A percentile compares a stretch with the other conserved stretches of the same genome.
Conservation (phyloP, 2,888 invertebrate genomes). For the Nycteola revayana region DNA sequence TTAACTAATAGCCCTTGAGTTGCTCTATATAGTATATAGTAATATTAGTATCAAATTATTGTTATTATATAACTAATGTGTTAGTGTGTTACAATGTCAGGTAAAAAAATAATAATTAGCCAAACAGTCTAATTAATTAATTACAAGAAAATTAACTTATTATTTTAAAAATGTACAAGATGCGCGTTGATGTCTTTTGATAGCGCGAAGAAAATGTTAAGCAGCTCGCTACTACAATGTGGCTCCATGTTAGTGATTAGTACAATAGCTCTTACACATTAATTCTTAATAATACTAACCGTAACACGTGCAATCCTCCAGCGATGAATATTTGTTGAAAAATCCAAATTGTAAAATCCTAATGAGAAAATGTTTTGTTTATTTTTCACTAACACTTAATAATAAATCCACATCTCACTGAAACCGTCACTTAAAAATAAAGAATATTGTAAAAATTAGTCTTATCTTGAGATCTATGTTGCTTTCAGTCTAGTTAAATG, state of each 20-base stretch:
- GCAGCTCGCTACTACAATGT: slow-evolving; percentile 2
- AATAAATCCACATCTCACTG: slow-evolving; percentile 69
- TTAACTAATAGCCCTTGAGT: too few relatives aligned
- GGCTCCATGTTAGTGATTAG: background rate
- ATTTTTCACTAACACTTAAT: slow-evolving; percentile 68
- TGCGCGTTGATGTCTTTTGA: slow-evolving; percentile 78
- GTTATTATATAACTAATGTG: too few relatives aligned
- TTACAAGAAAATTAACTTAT: background rate
- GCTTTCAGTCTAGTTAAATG: slow-evolving; percentile 76
- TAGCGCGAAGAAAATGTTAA: slow-evolving; percentile 33
- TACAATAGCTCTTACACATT: background rate
- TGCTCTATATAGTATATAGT: too few relatives aligned
- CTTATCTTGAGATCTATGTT: slow-evolving; percentile 80
- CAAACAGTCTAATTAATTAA: too few relatives aligned
- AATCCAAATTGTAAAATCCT: slow-evolving; percentile 66
- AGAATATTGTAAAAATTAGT: slow-evolving; percentile 65
- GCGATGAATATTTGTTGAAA: slow-evolving; percentile 36
- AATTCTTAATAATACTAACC: slow-evolving; percentile 55
- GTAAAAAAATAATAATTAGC: too few relatives aligned
- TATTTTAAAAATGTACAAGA: slow-evolving; percentile 18
- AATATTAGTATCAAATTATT: too few relatives aligned
- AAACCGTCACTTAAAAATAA: slow-evolving; percentile 69
- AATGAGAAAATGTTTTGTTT: slow-evolving; percentile 50
- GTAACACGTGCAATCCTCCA: slow-evolving; percentile 52
- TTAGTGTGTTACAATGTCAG: too few relatives aligned